Evolutionary conservation across 2,888 invertebrate genomes (phyloP).

Genomic region (Escarpia spicata): DNA sequence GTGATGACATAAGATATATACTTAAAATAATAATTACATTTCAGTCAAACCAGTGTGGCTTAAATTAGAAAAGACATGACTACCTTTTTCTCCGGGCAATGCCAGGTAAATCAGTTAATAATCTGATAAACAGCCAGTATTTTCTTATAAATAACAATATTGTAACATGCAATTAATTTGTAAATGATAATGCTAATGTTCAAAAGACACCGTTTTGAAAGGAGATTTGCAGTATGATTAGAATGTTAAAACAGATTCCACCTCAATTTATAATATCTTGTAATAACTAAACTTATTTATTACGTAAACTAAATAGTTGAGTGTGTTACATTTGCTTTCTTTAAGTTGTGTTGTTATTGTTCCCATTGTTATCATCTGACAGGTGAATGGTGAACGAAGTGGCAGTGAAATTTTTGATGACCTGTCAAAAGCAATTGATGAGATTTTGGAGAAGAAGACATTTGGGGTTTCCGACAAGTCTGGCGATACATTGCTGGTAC

Average conservation of each 20-base stretch:
- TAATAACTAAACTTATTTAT: not conserved
- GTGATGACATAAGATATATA: too few relatives aligned
- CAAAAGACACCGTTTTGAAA: not conserved
- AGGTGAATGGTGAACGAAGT: conserved; percentile 31
- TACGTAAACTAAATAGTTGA: not conserved
- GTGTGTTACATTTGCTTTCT: not conserved
- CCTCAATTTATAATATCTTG: not conserved
- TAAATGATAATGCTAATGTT: not conserved
- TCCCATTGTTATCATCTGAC: not conserved
- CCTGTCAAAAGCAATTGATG: conserved; percentile 22
- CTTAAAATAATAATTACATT: too few relatives aligned
- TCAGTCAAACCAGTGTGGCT: too few relatives aligned
- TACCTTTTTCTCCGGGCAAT: too few relatives aligned
- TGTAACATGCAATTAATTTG: not conserved
- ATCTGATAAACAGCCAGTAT: not conserved
- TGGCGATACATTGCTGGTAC: not conserved
- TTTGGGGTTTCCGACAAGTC: not conserved
- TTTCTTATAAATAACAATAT: not conserved
- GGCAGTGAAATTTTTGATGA: conserved; percentile 25
- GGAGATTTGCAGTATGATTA: too few relatives aligned
- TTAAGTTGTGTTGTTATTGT: not conserved
- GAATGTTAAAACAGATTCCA: not conserved
- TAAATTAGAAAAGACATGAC: too few relatives aligned
- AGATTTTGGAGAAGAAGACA: not conserved
- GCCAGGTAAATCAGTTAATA: not conserved